A percentile compares a stretch with the other conserved stretches of the same genome.
phyloP scores from a whole-genome alignment of 1,140 invertebrate species.

The Diprion similis region DNA sequence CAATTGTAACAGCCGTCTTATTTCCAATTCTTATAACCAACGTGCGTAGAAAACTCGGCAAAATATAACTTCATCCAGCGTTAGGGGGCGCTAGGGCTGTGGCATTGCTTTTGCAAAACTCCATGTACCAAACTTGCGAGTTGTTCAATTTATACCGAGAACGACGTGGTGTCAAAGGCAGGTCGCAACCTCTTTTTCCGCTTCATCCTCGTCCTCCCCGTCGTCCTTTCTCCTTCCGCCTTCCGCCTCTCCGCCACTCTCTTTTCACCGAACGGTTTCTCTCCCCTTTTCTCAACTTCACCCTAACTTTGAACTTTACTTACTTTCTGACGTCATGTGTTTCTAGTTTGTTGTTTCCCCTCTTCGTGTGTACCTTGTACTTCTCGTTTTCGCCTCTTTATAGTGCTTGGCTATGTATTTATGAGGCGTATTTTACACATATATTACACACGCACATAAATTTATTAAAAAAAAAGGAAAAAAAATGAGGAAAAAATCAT shows the following conservation, averaged over 20 bases:
- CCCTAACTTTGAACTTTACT: not conserved
- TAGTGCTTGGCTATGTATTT: too few relatives aligned
- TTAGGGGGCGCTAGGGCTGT: not conserved
- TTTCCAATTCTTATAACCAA: too few relatives aligned
- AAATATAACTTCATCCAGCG: not conserved
- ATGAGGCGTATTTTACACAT: too few relatives aligned
- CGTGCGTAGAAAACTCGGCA: too few relatives aligned
- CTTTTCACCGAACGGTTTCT: not conserved
- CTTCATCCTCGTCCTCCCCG: not conserved
- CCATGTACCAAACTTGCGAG: not conserved
- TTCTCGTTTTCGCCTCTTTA: too few relatives aligned
- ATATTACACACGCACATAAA: too few relatives aligned
- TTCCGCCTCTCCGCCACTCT: too few relatives aligned
- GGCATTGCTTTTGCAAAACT: not conserved
- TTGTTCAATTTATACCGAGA: not conserved
- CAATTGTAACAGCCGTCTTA: too few relatives aligned
- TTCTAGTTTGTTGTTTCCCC: not conserved
- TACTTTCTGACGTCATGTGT: not conserved
- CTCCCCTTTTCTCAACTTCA: not conserved
- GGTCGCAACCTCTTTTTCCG: not conserved
- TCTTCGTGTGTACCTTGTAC: too few relatives aligned
- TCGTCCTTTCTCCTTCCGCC: not conserved
- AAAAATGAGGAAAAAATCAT: too few relatives aligned
- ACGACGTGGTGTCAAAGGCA: slow-evolving; percentile 3
- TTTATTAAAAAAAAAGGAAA: too few relatives aligned